These are phyloP conservation scores for Hirtodrosophila confusa DNA, from an alignment of 2,888 invertebrate species.

Conservation along the genomic window DNA sequence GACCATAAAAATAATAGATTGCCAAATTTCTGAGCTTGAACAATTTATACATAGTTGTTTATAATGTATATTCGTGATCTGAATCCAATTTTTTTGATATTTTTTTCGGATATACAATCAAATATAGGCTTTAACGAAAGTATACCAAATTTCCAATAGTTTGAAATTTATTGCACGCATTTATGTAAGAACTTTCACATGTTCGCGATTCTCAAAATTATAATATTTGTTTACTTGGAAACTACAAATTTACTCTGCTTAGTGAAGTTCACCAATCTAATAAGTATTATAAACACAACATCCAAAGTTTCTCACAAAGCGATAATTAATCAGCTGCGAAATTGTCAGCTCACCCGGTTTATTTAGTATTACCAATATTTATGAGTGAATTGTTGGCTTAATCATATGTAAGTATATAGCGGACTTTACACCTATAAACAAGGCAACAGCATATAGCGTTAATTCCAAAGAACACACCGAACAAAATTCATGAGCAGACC, in stretches of 20 bases:
- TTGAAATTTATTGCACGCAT: too few species aligned
- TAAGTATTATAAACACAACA: conserved; percentile 9
- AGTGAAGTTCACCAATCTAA: conserved; percentile 10
- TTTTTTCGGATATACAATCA: too few species aligned
- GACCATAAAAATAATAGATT: too few species aligned
- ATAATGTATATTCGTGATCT: too few species aligned
- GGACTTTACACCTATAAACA: conserved; percentile 38
- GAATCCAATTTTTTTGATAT: too few species aligned
- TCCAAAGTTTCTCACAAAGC: not conserved
- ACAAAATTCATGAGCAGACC: conserved; percentile 3
- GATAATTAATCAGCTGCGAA: conserved; percentile 8
- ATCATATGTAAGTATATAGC: conserved; percentile 10
- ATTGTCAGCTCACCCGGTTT: not conserved
- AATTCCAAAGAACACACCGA: conserved; percentile 46
- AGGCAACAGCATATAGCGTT: conserved; percentile 9
- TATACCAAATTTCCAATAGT: too few species aligned
- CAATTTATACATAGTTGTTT: too few species aligned
- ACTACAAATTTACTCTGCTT: not conserved
- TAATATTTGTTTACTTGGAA: too few species aligned
- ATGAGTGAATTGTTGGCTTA: conserved; percentile 2
- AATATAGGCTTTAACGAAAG: too few species aligned
- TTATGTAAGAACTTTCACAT: too few species aligned
- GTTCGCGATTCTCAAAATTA: too few species aligned
- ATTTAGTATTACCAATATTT: not conserved
- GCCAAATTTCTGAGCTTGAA: too few species aligned